A percentile compares a stretch with the other conserved stretches of the same genome.
Conservation (phyloP, 92 coral and sea anemone genomes). For the Epizoanthus illoricatus region DNA sequence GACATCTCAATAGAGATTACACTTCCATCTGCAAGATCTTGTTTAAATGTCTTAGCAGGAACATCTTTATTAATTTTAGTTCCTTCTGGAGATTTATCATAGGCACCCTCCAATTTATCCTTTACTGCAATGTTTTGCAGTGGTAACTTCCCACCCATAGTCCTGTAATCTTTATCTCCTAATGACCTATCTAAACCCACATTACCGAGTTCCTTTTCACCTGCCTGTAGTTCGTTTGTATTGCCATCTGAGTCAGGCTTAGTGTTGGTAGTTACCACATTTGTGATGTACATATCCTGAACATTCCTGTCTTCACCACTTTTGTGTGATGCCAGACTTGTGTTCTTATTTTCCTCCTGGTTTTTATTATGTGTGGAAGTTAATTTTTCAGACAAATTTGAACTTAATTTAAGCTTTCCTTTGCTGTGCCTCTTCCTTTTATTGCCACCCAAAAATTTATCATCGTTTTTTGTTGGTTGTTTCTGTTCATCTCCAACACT, state of each 20-base stretch:
- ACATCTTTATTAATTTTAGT: too few species aligned
- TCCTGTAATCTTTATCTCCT: not conserved
- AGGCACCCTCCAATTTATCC: not conserved
- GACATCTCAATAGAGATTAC: conserved; percentile 24
- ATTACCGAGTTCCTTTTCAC: not conserved
- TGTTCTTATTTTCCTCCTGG: conserved; percentile 16
- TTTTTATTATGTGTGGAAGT: not conserved
- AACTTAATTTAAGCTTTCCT: not conserved
- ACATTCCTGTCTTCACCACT: not conserved
- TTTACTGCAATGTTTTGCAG: not conserved
- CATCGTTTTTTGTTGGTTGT: not conserved
- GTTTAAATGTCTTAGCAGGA: not conserved
- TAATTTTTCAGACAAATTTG: not conserved
- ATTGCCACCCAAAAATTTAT: not conserved
- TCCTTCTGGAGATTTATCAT: not conserved
- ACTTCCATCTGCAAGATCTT: conserved; percentile 34
- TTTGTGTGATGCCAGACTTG: not conserved
- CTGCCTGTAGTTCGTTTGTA: not conserved
- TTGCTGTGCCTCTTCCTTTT: not conserved
- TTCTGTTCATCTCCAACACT: not conserved
- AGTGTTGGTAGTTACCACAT: not conserved
- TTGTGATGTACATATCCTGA: not conserved
- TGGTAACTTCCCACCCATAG: not conserved
- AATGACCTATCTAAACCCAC: not conserved
- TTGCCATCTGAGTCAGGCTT: not conserved